Base-by-base conservation (phyloP, 2,113 vertebrate species). In the Pseudorasbora parva region DNA sequence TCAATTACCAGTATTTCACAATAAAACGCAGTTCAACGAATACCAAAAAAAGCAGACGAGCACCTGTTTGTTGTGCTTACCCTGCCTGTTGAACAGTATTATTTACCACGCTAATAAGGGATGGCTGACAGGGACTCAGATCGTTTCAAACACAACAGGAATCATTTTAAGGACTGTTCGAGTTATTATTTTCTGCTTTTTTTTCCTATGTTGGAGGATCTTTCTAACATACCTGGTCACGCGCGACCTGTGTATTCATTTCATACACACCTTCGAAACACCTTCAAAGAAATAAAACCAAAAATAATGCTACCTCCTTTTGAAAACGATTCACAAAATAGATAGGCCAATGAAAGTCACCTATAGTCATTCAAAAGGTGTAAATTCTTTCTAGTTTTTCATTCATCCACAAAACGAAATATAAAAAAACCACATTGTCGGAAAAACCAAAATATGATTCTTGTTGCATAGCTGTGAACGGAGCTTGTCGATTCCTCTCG, bases 241-340 rank as follows among this genome's bases (percentile, higher is more conserved):
- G 19, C 51, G 51, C 19, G 17, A 66, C 23, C 33, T 19, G 33
- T 57, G 77, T 51, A 33, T 41, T 45, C 37, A 25, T 82, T 74
- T 69, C 72, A 30, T 75, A 51, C 23, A 51, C 57, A 9, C 62
- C 15, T 66, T 68, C 25, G 25, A 75, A 64, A 79, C 78, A 74
- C 23, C 79, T 74, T 83, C 62, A 76, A 80, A 84, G 62, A 47
- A 92, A 89, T 88, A 92, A 93, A 93, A 93, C 92, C 93, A 94
- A 89, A 94, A 94, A 94, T 93, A 93, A 92, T 90, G 91, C 94
- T 95, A 95, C 94, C 94, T 95, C 94, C 92, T 95, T 92, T 93
- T 92, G 85, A 88, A 93, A 93, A 90, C 82, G 71, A 91, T 93
- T 92, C 88, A 79, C 84, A 83, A 68, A 88, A 92, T 86, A 88